Evolutionary conservation across 1,140 invertebrate genomes (phyloP).

Genomic region (Trichonephila clavipes): DNA sequence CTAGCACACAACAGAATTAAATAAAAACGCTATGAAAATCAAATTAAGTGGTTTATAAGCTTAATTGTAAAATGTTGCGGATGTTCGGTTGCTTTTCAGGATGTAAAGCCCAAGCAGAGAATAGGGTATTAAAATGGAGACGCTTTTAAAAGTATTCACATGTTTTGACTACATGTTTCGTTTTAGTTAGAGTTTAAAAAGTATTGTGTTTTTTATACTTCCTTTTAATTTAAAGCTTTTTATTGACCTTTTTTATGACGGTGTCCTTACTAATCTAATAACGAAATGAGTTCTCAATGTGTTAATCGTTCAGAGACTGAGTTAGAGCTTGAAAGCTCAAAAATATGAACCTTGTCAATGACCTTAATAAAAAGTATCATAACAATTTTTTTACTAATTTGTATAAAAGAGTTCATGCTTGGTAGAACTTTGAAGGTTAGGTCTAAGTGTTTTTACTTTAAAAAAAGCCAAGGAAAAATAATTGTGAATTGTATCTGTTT

Average conservation of each 20-base stretch:
- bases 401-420: not conserved
- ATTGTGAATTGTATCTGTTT: no score
- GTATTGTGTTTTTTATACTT: not conserved
- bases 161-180: not conserved
- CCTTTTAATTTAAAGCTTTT: not conserved
- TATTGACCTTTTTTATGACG: not conserved
- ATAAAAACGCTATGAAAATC: constrained; percentile 3
- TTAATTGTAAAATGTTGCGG: not conserved
- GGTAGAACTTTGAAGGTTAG: no score
- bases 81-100: not conserved
- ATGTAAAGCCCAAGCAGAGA: not conserved
- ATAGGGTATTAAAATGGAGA: not conserved
- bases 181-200: not conserved
- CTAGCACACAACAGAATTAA: not conserved
- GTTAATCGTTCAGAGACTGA: not conserved
- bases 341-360: not conserved
- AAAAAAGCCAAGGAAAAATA: no score
- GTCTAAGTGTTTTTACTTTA: no score
- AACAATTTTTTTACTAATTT: not conserved
- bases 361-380: not conserved
- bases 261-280: not conserved
- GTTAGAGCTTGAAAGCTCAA: not conserved
- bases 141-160: not conserved
- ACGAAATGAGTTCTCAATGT: not conserved
- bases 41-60: not conserved